Base-by-base conservation (phyloP, 2,797 vertebrate species). In the Tangara arthus region DNA sequence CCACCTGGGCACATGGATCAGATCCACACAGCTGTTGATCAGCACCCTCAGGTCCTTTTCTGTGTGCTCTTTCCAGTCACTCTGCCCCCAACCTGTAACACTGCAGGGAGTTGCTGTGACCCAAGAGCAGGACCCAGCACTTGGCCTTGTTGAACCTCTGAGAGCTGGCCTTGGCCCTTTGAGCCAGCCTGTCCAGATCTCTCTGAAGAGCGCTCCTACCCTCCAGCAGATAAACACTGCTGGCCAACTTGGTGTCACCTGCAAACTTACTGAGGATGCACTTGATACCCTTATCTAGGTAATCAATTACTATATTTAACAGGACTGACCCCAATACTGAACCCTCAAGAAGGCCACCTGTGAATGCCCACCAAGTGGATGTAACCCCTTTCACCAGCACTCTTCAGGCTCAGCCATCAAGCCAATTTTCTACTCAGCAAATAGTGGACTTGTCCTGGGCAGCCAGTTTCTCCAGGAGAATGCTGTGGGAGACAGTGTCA, bases 151-250 rank as follows among this genome's bases (percentile, higher is more conserved):
- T 63, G 28, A 57, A 50, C 24, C 8, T 63, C 56, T 44, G 9
- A 12, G 8, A 18, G 1, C 0, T 70, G 71, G 8, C 23, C 12
- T 44, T 37, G n/a, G 4, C 4, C 6, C 4, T 3, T 30, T 30
- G 8, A 63, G 50, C 4, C 37, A 63, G 17, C 24, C n/a, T 37
- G 20, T 44, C n/a, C 37, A 9, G 16, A 26, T n/a, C 11, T 39
- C n/a, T 63, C 14, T 50, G 23, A 17, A 41, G 14, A 22, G 17
- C 5, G 4, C 18, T 68, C 18, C 26, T 35, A 2, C 4, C 9
- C 8, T 73, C 19, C 35, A 42, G 11, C 22, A 41, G 19, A 41
- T 50, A 46, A 56, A 22, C 50, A 46, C 8, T 37, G 12, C 9
- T 42, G 9, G 35, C 30, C 15, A 44, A 0, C 17, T 30, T 57